A percentile compares a stretch with the other conserved stretches of the same genome.
Conservation (phyloP, 2,797 vertebrate genomes). For the Cyclura pinguis region DNA sequence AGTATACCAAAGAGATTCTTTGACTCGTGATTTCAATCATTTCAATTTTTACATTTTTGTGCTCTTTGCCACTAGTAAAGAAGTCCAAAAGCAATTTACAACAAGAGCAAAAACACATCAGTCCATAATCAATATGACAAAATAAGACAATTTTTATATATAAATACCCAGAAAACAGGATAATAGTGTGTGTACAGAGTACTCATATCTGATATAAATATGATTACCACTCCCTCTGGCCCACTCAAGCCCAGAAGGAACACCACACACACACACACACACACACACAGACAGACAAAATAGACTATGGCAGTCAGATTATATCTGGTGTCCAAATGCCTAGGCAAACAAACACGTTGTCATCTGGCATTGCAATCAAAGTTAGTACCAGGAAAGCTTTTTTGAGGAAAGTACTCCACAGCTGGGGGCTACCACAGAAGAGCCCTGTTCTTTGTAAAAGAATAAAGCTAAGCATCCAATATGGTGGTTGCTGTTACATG, state of each 20-base stretch:
- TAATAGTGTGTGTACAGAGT: not conserved
- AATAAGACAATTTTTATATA: not conserved
- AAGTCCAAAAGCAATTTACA: not conserved
- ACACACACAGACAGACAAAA: too few relatives aligned
- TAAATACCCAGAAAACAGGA: not conserved
- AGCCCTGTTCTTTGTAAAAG: constrained; percentile 32
- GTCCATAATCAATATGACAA: not conserved
- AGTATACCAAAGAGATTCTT: constrained; percentile 46
- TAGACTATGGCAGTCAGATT: not conserved
- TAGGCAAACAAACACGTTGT: not conserved
- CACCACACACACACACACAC: not conserved
- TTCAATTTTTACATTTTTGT: not conserved
- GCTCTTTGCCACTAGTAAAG: not conserved
- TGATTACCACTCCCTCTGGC: not conserved
- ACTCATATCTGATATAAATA: not conserved
- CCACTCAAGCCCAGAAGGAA: not conserved
- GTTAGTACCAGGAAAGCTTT: not conserved
- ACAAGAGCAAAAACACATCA: not conserved
- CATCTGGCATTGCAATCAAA: not conserved
- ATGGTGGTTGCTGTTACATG: too few relatives aligned
- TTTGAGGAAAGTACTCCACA: not conserved
- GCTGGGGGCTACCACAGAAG: not conserved
- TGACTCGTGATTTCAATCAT: not conserved
- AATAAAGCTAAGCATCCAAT: constrained; percentile 38
- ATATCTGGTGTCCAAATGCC: not conserved